Percentiles rank a stretch among this genome's conserved stretches.
These are phyloP conservation scores for Orthosia gracilis DNA, from an alignment of 2,888 invertebrate species.

Conservation along the genomic window DNA sequence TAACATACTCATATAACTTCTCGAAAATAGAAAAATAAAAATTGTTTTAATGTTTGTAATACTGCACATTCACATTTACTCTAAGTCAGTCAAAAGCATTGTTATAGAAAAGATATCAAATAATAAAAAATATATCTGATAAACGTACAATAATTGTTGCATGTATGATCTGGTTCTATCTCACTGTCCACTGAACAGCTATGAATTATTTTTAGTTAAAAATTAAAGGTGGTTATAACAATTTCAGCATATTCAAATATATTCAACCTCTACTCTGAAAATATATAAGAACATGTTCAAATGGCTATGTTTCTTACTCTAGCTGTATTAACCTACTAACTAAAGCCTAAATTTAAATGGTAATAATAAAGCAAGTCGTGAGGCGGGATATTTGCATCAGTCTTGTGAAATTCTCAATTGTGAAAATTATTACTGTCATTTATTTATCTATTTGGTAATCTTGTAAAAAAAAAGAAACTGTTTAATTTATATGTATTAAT, in stretches of 20 bases:
- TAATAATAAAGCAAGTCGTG: slow-evolving; percentile 91
- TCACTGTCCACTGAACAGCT: slow-evolving; percentile 76
- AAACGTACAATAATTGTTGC: slow-evolving; percentile 72
- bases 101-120: slow-evolving; percentile 80
- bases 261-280: slow-evolving; percentile 50
- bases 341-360: slow-evolving; percentile 89
- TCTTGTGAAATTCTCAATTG: slow-evolving; percentile 91
- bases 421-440: slow-evolving; percentile 89
- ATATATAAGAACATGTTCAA: slow-evolving; percentile 79
- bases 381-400: slow-evolving; percentile 92
- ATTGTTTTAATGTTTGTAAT: slow-evolving; percentile 85
- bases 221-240: slow-evolving; percentile 70
- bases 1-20: slow-evolving; percentile 85
- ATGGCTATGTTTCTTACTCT: slow-evolving; percentile 79
- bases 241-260: slow-evolving; percentile 80
- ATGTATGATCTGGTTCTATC: slow-evolving; percentile 74
- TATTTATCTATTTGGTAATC: slow-evolving; percentile 89
- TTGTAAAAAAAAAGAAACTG: slow-evolving; percentile 84
- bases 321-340: slow-evolving; percentile 83
- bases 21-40: slow-evolving; percentile 87
- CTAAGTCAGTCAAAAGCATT: slow-evolving; percentile 89
- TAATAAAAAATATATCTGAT: slow-evolving; percentile 73
- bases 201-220: slow-evolving; percentile 63
- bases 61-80: slow-evolving; percentile 88
- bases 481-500: slow-evolving; percentile 71